Evolutionary conservation across 2,113 vertebrate species (phyloP).

Genomic region (Triplophysa tibetana): DNA sequence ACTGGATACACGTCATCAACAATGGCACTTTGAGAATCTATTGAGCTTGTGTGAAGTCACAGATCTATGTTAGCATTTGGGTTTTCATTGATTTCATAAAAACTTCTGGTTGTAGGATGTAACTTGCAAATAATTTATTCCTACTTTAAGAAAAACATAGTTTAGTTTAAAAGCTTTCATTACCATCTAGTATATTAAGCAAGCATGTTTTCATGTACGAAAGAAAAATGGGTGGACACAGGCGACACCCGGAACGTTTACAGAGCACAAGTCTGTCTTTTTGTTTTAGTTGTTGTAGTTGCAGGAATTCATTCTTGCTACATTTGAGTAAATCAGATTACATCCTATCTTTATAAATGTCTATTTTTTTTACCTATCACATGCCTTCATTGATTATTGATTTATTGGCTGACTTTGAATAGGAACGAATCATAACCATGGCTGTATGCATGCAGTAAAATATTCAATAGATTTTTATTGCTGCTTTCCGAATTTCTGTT

Average conservation of each 20-base stretch:
- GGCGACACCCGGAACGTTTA: not conserved
- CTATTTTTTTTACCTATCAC: not conserved
- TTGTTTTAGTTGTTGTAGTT: not conserved
- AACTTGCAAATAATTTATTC: not conserved
- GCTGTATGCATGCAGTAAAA: not conserved
- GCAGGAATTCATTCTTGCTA: not conserved
- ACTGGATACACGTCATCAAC: not conserved
- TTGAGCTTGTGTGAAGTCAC: conserved; percentile 11
- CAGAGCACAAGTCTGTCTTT: not conserved
- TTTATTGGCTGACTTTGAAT: not conserved
- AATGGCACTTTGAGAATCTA: conserved; percentile 13
- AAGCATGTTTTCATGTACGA: not conserved
- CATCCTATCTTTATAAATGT: not conserved
- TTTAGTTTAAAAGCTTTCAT: not conserved
- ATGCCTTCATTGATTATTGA: not conserved
- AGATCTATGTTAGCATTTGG: not conserved
- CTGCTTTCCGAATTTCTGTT: too few relatives aligned
- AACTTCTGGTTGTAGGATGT: not conserved
- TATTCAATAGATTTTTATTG: too few relatives aligned
- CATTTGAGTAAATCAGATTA: not conserved
- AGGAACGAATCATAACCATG: not conserved
- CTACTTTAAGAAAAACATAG: too few relatives aligned
- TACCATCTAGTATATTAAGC: not conserved
- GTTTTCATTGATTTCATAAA: not conserved
- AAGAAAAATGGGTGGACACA: not conserved